A percentile compares a stretch with the other conserved stretches of the same genome.
Conservation (phyloP, 2,888 invertebrate genomes). For the Catocala sponsa region DNA sequence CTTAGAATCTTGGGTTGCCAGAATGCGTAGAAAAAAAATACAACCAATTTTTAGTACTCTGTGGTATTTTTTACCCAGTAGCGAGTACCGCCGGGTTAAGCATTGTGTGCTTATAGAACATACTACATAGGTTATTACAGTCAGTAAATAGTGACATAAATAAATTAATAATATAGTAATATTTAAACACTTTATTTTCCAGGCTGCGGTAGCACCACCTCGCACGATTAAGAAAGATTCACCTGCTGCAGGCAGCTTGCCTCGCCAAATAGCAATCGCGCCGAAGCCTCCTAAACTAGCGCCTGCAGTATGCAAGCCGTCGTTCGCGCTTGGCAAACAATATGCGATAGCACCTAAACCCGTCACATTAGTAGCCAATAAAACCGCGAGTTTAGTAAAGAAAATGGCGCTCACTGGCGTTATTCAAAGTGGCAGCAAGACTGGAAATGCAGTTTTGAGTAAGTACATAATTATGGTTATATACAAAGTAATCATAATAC, state of each 20-base stretch:
- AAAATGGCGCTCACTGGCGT: constrained; percentile 65
- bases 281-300: constrained; percentile 67
- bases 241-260: constrained; percentile 47
- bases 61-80: too few relatives aligned
- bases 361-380: constrained; percentile 61
- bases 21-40: too few relatives aligned
- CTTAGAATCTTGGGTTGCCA: too few relatives aligned
- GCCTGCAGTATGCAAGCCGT: constrained; percentile 9
- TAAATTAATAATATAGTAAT: too few relatives aligned
- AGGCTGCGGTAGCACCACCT: constrained; percentile 56
- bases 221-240: constrained; percentile 55
- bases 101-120: too few relatives aligned
- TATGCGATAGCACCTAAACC: constrained; percentile 75
- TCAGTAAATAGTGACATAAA: too few relatives aligned
- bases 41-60: too few relatives aligned
- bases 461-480: constrained; percentile 26
- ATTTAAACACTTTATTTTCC: constrained; percentile 22
- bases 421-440: constrained; percentile 58
- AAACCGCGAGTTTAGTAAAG: constrained; percentile 55
- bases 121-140: too few relatives aligned
- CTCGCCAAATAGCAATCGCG: constrained; percentile 84
- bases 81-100: too few relatives aligned
- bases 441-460: constrained; percentile 69
- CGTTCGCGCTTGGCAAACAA: constrained; percentile 54
- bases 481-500: too few relatives aligned